phyloP scores from a whole-genome alignment of 2,888 invertebrate genomes.

The Synanthedon vespiformis region DNA sequence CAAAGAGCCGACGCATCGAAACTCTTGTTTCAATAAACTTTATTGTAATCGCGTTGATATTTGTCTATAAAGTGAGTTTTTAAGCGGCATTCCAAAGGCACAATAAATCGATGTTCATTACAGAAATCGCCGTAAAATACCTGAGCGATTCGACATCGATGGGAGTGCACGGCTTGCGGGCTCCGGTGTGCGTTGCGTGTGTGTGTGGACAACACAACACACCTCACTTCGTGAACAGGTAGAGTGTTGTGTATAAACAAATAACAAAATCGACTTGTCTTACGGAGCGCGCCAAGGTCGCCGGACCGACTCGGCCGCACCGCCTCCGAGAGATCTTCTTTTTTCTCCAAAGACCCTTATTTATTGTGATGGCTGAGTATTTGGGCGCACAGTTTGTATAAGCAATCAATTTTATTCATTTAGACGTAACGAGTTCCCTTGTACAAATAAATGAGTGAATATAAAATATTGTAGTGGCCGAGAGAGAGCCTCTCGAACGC shows the following conservation, averaged over 20 bases:
- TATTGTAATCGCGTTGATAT: conserved; percentile 45
- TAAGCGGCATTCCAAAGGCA: conserved; percentile 43
- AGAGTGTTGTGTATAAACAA: conserved; percentile 67
- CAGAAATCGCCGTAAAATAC: conserved; percentile 63
- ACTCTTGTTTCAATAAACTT: conserved; percentile 42
- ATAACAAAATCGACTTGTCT: conserved; percentile 69
- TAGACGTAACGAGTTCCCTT: conserved; percentile 57
- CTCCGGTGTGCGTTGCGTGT: conserved; percentile 3
- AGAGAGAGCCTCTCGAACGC: conserved; percentile 21
- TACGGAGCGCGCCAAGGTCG: conserved; percentile 62
- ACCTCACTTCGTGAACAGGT: conserved; percentile 45
- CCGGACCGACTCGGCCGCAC: conserved; percentile 12
- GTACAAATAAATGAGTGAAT: conserved; percentile 61
- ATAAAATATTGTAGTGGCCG: conserved; percentile 36
- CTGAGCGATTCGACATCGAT: conserved; percentile 50
- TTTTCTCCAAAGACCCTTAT: conserved; percentile 58
- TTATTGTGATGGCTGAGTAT: conserved; percentile 67
- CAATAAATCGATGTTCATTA: conserved; percentile 65
- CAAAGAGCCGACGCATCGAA: conserved; percentile 20
- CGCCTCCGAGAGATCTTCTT: conserved; percentile 36
- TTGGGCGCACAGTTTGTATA: conserved; percentile 70
- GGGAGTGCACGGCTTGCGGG: conserved; percentile 17
- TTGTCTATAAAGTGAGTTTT: conserved; percentile 48
- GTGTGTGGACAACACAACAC: conserved; percentile 7
- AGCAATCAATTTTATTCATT: conserved; percentile 72